These are phyloP conservation scores for Dipodomys ordii DNA, from an alignment of 2,113 vertebrate genomes.

Conservation along the genomic window DNA sequence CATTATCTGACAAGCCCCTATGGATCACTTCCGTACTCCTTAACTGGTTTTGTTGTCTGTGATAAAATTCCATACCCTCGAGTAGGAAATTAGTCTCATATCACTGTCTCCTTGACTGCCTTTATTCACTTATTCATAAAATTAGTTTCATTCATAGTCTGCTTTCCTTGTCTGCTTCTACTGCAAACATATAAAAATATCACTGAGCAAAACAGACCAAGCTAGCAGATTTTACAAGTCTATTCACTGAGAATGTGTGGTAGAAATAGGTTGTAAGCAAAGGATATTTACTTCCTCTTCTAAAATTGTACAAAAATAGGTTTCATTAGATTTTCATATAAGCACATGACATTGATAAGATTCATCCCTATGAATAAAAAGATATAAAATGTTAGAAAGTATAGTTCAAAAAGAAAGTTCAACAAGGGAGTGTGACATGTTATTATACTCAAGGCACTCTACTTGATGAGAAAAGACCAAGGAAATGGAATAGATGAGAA, in stretches of 20 bases:
- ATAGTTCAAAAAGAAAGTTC: neutral
- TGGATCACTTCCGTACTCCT: neutral
- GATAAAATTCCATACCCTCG: neutral
- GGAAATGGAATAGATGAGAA: neutral
- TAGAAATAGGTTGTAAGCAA: neutral
- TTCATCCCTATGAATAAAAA: neutral
- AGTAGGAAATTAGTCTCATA: neutral
- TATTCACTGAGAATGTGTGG: fast-evolving
- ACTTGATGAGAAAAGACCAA: too few species aligned
- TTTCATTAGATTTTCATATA: neutral
- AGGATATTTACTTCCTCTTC: neutral
- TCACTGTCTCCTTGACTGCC: neutral
- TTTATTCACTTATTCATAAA: neutral
- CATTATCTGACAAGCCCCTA: neutral
- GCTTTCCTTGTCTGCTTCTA: neutral
- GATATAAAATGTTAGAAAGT: neutral
- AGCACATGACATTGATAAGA: too few species aligned
- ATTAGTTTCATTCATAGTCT: neutral
- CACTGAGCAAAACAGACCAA: neutral
- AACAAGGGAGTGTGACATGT: neutral
- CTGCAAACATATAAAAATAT: neutral
- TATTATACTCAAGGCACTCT: neutral
- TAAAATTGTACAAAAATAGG: neutral
- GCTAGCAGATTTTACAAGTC: neutral
- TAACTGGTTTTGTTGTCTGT: neutral